Percentiles rank a stretch among this genome's conserved stretches.
Evolutionary conservation across 2,797 vertebrate genomes (phyloP).

Genomic region (Anniella stebbinsi): DNA sequence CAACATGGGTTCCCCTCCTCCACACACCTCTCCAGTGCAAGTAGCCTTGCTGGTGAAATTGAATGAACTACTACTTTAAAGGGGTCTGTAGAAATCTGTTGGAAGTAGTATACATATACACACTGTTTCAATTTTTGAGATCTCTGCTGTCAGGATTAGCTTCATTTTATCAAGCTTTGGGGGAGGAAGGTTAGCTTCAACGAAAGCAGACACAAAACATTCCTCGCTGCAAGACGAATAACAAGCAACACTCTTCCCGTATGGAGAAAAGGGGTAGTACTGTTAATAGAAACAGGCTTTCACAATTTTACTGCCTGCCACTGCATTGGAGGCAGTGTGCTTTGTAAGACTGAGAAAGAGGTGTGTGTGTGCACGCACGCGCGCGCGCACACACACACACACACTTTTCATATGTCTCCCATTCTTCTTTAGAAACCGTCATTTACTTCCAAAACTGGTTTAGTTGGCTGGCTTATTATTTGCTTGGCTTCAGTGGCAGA

Average conservation of each 20-base stretch:
- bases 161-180: constrained; percentile 51
- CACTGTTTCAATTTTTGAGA: constrained; percentile 53
- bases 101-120: constrained; percentile 44
- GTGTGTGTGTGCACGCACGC: too few relatives aligned
- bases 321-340: constrained; percentile 31
- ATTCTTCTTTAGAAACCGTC: constrained; percentile 61
- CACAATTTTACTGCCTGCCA: constrained; percentile 44
- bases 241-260: constrained; percentile 51
- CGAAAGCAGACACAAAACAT: constrained; percentile 40
- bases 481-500: constrained; percentile 67
- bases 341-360: constrained; percentile 48
- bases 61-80: constrained; percentile 61
- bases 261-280: constrained; percentile 50
- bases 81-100: constrained; percentile 30
- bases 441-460: constrained; percentile 72
- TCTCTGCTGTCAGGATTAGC: constrained; percentile 38
- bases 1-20: constrained; percentile 63
- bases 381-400: too few relatives aligned
- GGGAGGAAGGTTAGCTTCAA: constrained; percentile 46
- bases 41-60: constrained; percentile 62
- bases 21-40: constrained; percentile 19
- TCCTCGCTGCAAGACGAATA: constrained; percentile 38
- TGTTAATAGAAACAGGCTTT: constrained; percentile 41
- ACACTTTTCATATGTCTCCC: constrained; percentile 47
- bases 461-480: constrained; percentile 72